A percentile compares a stretch with the other conserved stretches of the same genome.
These are phyloP conservation scores for Leptobrachium ailaonicum DNA, from an alignment of 2,113 vertebrate genomes.

Conservation along the genomic window DNA sequence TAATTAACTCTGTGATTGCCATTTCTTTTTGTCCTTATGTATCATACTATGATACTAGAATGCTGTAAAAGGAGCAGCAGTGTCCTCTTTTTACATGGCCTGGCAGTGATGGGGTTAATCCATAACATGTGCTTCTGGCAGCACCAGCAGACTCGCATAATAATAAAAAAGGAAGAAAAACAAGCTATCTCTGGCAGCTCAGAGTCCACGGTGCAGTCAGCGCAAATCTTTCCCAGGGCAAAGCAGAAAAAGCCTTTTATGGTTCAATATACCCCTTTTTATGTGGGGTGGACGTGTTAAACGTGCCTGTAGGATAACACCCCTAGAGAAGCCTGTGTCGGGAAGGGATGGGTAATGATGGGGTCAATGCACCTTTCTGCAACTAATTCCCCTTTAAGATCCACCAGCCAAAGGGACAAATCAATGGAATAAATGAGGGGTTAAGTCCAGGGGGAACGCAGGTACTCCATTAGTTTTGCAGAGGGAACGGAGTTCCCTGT, in stretches of 20 bases:
- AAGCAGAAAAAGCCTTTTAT: not conserved
- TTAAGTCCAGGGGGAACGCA: too few species aligned
- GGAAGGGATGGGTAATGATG: too few species aligned
- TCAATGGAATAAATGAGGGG: too few species aligned
- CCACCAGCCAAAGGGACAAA: too few species aligned
- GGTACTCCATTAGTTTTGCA: too few species aligned
- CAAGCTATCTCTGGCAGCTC: not conserved
- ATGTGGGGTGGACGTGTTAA: conserved; percentile 7
- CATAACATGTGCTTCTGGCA: not conserved
- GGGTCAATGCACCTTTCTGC: too few species aligned
- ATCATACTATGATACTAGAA: too few species aligned
- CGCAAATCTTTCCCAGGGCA: not conserved
- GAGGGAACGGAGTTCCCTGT: too few species aligned
- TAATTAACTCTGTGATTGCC: too few species aligned
- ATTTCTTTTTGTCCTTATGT: too few species aligned
- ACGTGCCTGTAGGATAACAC: conserved; percentile 9
- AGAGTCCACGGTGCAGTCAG: conserved; percentile 35
- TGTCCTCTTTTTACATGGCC: not conserved
- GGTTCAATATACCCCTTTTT: conserved; percentile 14
- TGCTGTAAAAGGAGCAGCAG: too few species aligned
- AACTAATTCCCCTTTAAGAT: too few species aligned
- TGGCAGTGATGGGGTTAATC: not conserved
- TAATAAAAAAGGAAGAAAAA: not conserved
- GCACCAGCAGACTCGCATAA: not conserved
- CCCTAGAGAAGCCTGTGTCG: not conserved